phyloP scores from a whole-genome alignment of 2,888 invertebrate species.

The Mechanitis messenoides region DNA sequence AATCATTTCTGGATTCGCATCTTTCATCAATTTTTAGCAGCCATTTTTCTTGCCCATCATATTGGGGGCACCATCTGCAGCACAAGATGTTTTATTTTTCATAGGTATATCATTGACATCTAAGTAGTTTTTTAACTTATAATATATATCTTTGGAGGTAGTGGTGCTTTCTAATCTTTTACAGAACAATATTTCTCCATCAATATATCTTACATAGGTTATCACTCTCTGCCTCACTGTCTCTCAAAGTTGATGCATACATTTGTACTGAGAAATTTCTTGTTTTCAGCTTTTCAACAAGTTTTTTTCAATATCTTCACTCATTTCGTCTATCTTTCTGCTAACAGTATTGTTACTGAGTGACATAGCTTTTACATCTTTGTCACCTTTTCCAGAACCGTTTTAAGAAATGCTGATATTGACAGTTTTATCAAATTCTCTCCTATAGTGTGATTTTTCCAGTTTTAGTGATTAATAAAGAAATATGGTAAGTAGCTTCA shows the following conservation, averaged over 20 bases:
- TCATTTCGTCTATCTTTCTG: slow-evolving; percentile 19
- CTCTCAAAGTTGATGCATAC: slow-evolving; percentile 18
- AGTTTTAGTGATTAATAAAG: slow-evolving; percentile 16
- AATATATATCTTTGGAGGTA: slow-evolving; percentile 11
- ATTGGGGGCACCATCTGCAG: slow-evolving; percentile 12
- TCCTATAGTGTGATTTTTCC: slow-evolving; percentile 19
- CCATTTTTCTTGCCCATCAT: slow-evolving; percentile 16
- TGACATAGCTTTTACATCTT: slow-evolving; percentile 19
- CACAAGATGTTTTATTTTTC: slow-evolving; percentile 12
- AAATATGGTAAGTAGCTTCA: slow-evolving; percentile 21
- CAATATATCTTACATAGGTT: slow-evolving; percentile 22
- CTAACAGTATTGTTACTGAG: slow-evolving; percentile 17
- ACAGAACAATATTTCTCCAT: slow-evolving; percentile 19
- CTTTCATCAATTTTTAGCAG: slow-evolving; percentile 18
- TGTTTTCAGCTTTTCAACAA: slow-evolving; percentile 1
- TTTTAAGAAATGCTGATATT: slow-evolving; percentile 18
- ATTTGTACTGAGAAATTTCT: slow-evolving; percentile 19
- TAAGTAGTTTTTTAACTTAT: slow-evolving; percentile 14
- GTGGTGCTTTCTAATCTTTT: slow-evolving; percentile 16
- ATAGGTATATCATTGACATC: slow-evolving; percentile 9
- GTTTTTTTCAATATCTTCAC: slow-evolving; percentile 17
- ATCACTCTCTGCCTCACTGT: slow-evolving; percentile 17
- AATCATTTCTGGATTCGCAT: slow-evolving; percentile 15
- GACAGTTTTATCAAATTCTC: slow-evolving; percentile 17
- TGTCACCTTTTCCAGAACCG: slow-evolving; percentile 19